phyloP scores from a whole-genome alignment of 2,113 vertebrate genomes.

The Oxyruncus cristatus region DNA sequence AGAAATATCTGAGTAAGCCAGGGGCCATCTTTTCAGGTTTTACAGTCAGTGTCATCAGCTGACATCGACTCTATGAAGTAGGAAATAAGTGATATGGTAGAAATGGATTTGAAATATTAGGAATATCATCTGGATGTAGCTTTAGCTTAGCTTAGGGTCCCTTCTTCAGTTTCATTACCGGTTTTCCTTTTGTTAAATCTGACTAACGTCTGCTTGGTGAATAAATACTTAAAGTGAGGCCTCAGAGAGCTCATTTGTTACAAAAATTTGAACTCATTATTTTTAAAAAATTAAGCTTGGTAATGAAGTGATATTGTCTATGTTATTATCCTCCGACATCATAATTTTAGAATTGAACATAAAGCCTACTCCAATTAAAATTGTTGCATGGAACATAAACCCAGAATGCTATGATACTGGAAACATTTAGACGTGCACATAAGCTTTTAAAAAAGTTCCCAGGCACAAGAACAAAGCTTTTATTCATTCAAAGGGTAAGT shows the following conservation, averaged over 20 bases:
- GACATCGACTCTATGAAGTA: neutral
- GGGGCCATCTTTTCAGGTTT: neutral
- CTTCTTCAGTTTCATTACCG: neutral
- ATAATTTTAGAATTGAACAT: neutral
- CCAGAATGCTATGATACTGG: neutral
- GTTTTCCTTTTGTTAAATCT: neutral
- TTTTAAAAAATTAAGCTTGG: slow-evolving; percentile 38
- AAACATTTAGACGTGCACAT: slow-evolving; percentile 27
- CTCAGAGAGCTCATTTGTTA: neutral
- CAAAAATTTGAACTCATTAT: neutral
- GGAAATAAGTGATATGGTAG: neutral
- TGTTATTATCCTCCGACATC: neutral
- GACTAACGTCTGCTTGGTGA: neutral
- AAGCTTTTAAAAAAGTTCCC: slow-evolving; percentile 27
- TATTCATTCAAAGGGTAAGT: slow-evolving; percentile 40
- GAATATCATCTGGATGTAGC: neutral
- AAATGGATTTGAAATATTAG: neutral
- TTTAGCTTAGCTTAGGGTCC: neutral
- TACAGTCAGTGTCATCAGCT: neutral
- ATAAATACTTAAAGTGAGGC: neutral
- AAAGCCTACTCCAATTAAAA: slow-evolving; percentile 33
- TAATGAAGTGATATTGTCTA: slow-evolving; percentile 7
- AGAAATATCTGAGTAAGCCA: neutral
- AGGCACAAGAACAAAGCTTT: slow-evolving; percentile 49
- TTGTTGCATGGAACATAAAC: slow-evolving; percentile 29